Evolutionary conservation across 2,888 invertebrate species (phyloP).

Genomic region (Cepaea hortensis): DNA sequence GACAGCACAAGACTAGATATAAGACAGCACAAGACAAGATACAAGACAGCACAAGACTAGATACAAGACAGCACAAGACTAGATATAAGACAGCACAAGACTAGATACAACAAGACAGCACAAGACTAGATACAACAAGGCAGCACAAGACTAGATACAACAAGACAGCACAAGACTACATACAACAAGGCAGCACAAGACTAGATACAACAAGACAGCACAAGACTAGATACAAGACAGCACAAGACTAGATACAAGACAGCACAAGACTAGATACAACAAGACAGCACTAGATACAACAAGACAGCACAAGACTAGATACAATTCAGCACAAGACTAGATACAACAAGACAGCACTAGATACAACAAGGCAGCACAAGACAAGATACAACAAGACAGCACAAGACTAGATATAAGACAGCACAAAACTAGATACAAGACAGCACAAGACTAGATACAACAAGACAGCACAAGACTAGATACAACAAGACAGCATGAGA

Average conservation of each 20-base stretch:
- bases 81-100: neutral
- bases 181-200: too few relatives aligned
- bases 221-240: neutral
- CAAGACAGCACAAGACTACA: neutral
- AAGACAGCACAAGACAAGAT: neutral
- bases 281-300: too few relatives aligned
- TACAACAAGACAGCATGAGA: too few relatives aligned
- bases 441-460: neutral
- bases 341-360: slow-evolving; percentile 4
- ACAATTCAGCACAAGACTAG: neutral
- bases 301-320: too few relatives aligned
- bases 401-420: neutral
- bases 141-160: slow-evolving; percentile 21
- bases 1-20: too few relatives aligned
- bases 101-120: neutral
- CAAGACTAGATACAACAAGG: neutral
- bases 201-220: too few relatives aligned
- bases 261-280: too few relatives aligned
- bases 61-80: neutral
- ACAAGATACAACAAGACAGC: slow-evolving; percentile 7
- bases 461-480: too few relatives aligned
- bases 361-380: neutral
- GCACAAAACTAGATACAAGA: neutral
- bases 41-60: neutral
- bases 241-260: too few relatives aligned